phyloP scores from a whole-genome alignment of 2,888 invertebrate species.

The Deladenus siricidicola region DNA sequence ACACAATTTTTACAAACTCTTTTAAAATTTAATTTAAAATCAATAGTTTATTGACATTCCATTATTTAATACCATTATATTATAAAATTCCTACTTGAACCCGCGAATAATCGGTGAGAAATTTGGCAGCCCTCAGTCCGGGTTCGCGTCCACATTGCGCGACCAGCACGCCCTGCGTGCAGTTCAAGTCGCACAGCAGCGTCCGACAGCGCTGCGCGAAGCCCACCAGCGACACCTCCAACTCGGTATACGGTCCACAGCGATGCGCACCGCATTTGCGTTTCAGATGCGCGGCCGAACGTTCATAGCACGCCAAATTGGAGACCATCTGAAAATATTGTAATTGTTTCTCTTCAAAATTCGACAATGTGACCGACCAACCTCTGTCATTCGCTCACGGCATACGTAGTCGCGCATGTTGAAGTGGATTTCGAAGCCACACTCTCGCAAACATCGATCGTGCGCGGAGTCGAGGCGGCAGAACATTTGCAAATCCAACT shows the following conservation, averaged over 20 bases:
- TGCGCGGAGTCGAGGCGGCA: constrained; percentile 48
- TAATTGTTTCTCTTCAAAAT: neutral
- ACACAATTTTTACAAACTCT: neutral
- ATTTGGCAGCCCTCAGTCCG: constrained; percentile 37
- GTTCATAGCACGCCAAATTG: constrained; percentile 42
- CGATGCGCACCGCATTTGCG: constrained; percentile 42
- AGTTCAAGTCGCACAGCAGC: constrained; percentile 49
- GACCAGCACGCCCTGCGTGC: constrained; percentile 39
- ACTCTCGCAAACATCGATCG: constrained; percentile 36
- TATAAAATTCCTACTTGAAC: constrained; percentile 34
- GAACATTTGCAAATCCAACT: constrained; percentile 44
- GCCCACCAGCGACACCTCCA: constrained; percentile 40
- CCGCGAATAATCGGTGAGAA: constrained; percentile 46
- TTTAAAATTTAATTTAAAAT: neutral
- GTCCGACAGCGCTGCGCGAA: constrained; percentile 46
- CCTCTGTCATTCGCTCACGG: constrained; percentile 37
- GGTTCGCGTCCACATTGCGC: constrained; percentile 34
- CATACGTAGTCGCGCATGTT: constrained; percentile 52
- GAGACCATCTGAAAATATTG: constrained; percentile 34
- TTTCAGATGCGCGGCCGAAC: constrained; percentile 38
- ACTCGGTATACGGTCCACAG: constrained; percentile 42
- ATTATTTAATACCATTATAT: neutral
- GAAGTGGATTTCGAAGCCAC: constrained; percentile 52
- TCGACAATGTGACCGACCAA: constrained; percentile 16
- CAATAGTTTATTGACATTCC: neutral